Conservation (phyloP, 1,140 invertebrate genomes). For the Pseudomyrmex flavicornis region DNA sequence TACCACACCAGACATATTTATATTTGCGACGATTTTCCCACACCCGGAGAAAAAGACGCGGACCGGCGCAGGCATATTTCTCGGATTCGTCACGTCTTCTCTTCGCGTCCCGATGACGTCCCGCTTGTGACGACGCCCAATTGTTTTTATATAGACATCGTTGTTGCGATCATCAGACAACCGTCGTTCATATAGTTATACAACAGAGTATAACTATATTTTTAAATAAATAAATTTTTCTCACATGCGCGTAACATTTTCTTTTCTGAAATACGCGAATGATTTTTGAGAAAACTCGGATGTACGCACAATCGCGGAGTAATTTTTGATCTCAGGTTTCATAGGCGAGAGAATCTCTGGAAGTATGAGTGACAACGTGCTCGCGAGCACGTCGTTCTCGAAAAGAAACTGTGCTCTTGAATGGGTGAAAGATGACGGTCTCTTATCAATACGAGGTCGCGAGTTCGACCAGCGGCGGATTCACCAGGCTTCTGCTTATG, state of each 20-base stretch:
- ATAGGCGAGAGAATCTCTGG: slow-evolving; percentile 25
- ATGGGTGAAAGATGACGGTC: slow-evolving; percentile 88
- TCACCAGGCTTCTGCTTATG: slow-evolving; percentile 89
- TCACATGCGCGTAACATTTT: too few species aligned
- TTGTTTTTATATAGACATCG: slow-evolving; percentile 22
- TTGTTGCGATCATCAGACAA: neutral
- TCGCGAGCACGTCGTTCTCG: slow-evolving; percentile 37
- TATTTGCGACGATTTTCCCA: neutral
- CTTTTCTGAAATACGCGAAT: too few species aligned
- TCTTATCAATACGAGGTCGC: slow-evolving; percentile 91
- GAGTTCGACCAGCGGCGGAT: slow-evolving; percentile 89
- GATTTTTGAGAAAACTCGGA: neutral
- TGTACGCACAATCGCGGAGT: slow-evolving; percentile 10
- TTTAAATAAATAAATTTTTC: too few species aligned
- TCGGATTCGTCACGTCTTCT: neutral
- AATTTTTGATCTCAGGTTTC: slow-evolving; percentile 12
- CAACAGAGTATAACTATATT: slow-evolving; percentile 25
- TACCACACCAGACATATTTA: too few species aligned
- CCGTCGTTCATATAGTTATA: slow-evolving; percentile 19
- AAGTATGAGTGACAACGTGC: slow-evolving; percentile 59
- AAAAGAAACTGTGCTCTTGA: slow-evolving; percentile 52
- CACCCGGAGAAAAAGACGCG: slow-evolving; percentile 18
- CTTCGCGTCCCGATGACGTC: slow-evolving; percentile 23
- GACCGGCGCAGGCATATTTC: neutral
- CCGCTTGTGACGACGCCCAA: slow-evolving; percentile 2